Percentiles rank a stretch among this genome's conserved stretches.
Evolutionary conservation across 2,797 vertebrate genomes (phyloP).

Genomic region (Sylvia borin): DNA sequence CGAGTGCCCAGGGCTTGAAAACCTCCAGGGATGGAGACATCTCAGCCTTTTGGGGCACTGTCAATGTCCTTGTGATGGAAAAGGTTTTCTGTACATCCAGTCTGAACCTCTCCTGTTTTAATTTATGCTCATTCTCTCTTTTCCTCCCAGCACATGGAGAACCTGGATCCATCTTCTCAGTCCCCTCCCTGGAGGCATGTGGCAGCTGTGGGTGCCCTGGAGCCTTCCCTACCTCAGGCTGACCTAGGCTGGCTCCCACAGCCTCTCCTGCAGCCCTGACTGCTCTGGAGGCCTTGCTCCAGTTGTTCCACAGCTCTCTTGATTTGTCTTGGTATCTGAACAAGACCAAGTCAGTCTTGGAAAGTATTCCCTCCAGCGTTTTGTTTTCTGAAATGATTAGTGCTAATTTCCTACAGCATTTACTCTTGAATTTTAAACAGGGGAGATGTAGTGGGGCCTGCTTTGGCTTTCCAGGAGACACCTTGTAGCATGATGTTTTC

Average conservation of each 20-base stretch:
- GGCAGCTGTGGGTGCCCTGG: not conserved
- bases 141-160: not conserved
- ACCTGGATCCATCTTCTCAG: not conserved
- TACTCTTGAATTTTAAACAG: constrained; percentile 3
- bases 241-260: not conserved
- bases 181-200: accelerated
- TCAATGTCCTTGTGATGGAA: not conserved
- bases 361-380: constrained; percentile 5
- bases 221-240: not conserved
- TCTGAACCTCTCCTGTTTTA: not conserved
- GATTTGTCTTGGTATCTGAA: constrained; percentile 5
- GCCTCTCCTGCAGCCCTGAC: not conserved
- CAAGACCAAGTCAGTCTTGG: not conserved
- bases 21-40: not conserved
- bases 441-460: not conserved
- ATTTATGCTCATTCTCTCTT: not conserved
- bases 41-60: not conserved
- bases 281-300: not conserved
- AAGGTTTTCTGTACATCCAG: not conserved
- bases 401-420: not conserved
- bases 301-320: not conserved
- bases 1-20: not conserved
- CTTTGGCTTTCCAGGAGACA: not conserved
- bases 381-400: not conserved
- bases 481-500: not conserved